Evolutionary conservation across 1,140 invertebrate species (phyloP), one percentile per base, ranked within the genome.

Genomic region (Steinernema khuongi): DNA sequence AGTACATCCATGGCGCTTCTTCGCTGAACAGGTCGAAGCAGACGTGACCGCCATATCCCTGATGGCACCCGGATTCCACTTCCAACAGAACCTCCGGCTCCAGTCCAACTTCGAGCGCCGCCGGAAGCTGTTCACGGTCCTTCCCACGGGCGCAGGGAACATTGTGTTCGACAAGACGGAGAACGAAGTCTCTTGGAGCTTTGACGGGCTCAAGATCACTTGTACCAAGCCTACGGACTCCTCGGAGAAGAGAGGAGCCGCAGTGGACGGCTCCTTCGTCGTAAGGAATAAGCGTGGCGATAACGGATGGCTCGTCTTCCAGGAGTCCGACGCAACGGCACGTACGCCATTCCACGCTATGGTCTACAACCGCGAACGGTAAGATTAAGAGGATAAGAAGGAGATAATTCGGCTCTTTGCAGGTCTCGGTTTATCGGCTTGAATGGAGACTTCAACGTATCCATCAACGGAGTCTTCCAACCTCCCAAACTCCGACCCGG

Each of bases 21-120:
- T 60, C 11, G 50, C 50, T 22, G 50, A 60, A 26, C 50, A 60
- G 19, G 50, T 60, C 19, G 50, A 60, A 60, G 11, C 19, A 7
- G 50, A 60, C 50, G 50, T 60, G 14, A 60, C 50, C 7, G 11
- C 11, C 50, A 22, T 60, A 7, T 60, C 50, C 11, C 50, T 60
- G 7, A 60, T 60, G 50, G 14, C 50, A 26, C 50, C 50, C 7
- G 50, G 50, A 60, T 60, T 60, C 50, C 50, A 60, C 50, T 60
- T 60, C 50, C 50, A 60, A 26, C 50, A 60, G 50, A 60, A 11
- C 19, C 50, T 60, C 11, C 50, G 19, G 4, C 19, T 60, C 14
- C 4, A 11, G 11, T 60, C 50, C 11, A 4, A 60, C 7, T 60
- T n/a, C 50, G 4, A 11, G 4, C 7, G 19, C 7, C 7, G 2